A percentile compares a stretch with the other conserved stretches of the same genome.
Conservation (phyloP, 2,113 vertebrate species). For the Mystacornis crossleyi region DNA sequence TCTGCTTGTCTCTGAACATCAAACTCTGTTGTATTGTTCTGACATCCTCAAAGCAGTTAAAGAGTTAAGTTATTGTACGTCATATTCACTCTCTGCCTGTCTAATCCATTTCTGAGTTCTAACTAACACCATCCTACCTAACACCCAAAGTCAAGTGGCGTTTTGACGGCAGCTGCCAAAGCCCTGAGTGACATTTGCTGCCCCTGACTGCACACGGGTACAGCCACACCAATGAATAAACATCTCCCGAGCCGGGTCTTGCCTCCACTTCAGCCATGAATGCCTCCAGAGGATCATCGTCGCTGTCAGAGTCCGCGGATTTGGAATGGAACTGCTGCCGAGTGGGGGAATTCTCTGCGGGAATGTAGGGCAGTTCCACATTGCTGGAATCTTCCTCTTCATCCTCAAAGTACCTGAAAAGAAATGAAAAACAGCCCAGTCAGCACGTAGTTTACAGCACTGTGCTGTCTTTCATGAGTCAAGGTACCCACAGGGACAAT, state of each 20-base stretch:
- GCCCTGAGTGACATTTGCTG: background rate
- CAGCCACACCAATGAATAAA: background rate
- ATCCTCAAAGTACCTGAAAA: constrained; percentile 94
- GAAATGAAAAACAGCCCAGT: background rate
- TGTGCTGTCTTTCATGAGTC: background rate
- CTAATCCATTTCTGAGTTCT: background rate
- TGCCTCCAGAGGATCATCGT: constrained; percentile 96
- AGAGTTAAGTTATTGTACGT: background rate
- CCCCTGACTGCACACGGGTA: background rate
- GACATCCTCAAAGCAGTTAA: background rate
- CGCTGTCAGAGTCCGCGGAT: constrained; percentile 89
- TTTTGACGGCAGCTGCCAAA: background rate
- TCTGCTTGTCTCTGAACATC: too few species aligned
- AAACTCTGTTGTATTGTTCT: background rate
- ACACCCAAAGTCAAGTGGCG: background rate
- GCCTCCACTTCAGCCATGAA: constrained; percentile 99
- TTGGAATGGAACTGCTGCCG: constrained; percentile 90
- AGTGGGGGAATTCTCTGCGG: constrained; percentile 97
- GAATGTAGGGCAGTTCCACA: constrained; percentile 94
- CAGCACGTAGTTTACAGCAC: background rate
- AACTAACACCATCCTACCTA: background rate
- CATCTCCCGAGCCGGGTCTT: background rate
- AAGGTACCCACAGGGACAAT: background rate
- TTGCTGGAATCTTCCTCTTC: constrained; percentile 94
- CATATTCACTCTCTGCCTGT: background rate